Evolutionary conservation across 2,888 invertebrate species (phyloP).

Genomic region (Lagria hirta): DNA sequence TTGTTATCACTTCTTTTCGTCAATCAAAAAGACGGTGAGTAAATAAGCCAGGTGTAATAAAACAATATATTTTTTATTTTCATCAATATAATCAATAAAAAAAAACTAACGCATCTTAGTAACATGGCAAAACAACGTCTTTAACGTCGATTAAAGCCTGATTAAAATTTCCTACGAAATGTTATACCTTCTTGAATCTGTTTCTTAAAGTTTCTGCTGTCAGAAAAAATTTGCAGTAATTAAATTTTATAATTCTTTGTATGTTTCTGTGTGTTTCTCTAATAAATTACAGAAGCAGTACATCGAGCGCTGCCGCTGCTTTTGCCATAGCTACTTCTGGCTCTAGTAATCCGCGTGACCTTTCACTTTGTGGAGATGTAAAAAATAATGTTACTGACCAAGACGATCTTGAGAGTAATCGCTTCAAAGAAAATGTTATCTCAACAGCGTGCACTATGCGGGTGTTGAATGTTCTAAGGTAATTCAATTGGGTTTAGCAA

Average conservation of each 20-base stretch:
- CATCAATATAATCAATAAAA: too few species aligned
- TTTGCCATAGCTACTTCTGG: slow-evolving; percentile 91
- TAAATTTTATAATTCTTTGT: too few species aligned
- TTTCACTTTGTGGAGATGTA: slow-evolving; percentile 51
- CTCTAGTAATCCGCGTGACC: slow-evolving; percentile 78
- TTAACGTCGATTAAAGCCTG: too few species aligned
- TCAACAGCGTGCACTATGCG: slow-evolving; percentile 94
- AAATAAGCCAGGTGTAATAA: too few species aligned
- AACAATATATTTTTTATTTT: too few species aligned
- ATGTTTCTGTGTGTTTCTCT: too few species aligned
- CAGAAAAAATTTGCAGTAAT: too few species aligned
- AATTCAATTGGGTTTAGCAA: slow-evolving; percentile 6
- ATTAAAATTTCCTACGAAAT: too few species aligned
- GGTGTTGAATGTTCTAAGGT: slow-evolving; percentile 81
- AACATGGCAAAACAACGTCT: too few species aligned
- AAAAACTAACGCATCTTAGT: too few species aligned
- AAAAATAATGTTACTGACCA: slow-evolving; percentile 41
- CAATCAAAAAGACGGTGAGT: slow-evolving; percentile 81
- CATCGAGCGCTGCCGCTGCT: slow-evolving; percentile 83
- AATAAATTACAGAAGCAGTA: slow-evolving; percentile 84
- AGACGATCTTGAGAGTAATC: slow-evolving; percentile 53
- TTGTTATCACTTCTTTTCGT: slow-evolving; percentile 86
- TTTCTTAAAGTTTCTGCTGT: too few species aligned
- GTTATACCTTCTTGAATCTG: too few species aligned
- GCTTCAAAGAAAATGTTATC: slow-evolving; percentile 74